Evolutionary conservation across 2,888 invertebrate species (phyloP), one percentile per base, ranked within the genome.

Genomic region (Leptopilina drosophilae): DNA sequence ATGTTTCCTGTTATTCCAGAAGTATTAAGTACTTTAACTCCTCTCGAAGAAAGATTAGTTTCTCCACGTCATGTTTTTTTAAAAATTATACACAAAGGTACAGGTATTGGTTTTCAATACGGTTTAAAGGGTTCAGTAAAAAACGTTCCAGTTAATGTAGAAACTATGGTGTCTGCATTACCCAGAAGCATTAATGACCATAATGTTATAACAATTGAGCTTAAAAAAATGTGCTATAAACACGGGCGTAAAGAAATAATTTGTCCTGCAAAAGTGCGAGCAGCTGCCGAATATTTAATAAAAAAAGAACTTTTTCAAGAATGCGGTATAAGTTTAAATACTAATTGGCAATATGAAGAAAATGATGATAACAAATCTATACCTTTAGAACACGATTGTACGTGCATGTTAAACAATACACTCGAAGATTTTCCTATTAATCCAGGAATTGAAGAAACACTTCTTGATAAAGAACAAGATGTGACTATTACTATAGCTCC

Each of bases 41-140:
- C 64, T 53, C 56, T 84, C 14, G 80, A 80, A 78, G 82, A 83
- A 80, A 77, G 83, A 67, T 78, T 83, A 26, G 75, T 84, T 76
- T 80, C 81, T 15, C 78, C 82, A 12, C 67, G 82, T 76, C 67
- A 81, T 77, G 78, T 81, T 14, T 84, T 83, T 42, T 69, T 83
- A 78, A 77, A 79, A 77, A 82, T 84, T 40, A 46, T 80, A 42
- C 14, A 56, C 56, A 56, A 56, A 11, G 78, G 78, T 11, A 62
- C 78, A 40, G 81, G 82, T 5, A 65, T 79, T 14, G 77, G 76
- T 76, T 78, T 80, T 64, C 82, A 84, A 77, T 83, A 78, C 69
- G 81, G 80, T 15, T 73, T 82, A 33, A 79, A 78, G 75, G 82
- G 84, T 33, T 78, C 80, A 62, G 77, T 77, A 40, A 79, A 83